A percentile compares a stretch with the other conserved stretches of the same genome.
These are phyloP conservation scores for Scaptomyza graminum DNA, from an alignment of 1,140 invertebrate genomes.

Conservation along the genomic window DNA sequence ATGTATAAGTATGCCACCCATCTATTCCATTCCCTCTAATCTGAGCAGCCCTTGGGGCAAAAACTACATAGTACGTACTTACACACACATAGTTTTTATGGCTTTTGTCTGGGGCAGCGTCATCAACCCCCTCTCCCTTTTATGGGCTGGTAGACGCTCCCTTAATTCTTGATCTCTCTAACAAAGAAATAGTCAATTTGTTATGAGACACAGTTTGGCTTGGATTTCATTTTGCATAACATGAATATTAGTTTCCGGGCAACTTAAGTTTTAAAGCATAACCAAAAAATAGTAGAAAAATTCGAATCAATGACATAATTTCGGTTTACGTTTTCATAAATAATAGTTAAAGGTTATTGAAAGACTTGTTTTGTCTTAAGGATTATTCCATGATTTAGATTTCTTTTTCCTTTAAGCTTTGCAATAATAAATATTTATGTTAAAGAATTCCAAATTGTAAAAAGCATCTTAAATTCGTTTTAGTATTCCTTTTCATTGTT, in stretches of 20 bases:
- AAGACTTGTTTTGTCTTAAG: too few species aligned
- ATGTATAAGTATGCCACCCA: background rate
- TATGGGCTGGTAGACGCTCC: constrained; percentile 11
- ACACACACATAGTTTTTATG: constrained; percentile 53
- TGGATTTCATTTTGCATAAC: background rate
- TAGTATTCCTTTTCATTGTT: constrained; percentile 18
- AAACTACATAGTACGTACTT: background rate
- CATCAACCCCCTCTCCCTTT: constrained; percentile 32
- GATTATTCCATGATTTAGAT: too few species aligned
- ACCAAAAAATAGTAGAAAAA: too few species aligned
- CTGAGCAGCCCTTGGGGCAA: constrained; percentile 1
- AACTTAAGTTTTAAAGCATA: background rate
- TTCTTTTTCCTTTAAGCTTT: too few species aligned
- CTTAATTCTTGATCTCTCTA: background rate
- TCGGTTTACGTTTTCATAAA: background rate
- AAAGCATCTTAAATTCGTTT: constrained; percentile 1
- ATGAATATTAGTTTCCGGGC: too few species aligned
- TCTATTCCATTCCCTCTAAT: background rate
- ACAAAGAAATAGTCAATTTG: constrained; percentile 1
- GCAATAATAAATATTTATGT: too few species aligned
- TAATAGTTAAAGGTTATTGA: background rate
- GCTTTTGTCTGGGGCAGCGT: constrained; percentile 53
- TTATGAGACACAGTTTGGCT: constrained; percentile 5
- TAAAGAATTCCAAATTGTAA: too few species aligned
- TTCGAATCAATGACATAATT: too few species aligned